Evolutionary conservation across 2,888 invertebrate species (phyloP).

Genomic region (Chironomus tentans): DNA sequence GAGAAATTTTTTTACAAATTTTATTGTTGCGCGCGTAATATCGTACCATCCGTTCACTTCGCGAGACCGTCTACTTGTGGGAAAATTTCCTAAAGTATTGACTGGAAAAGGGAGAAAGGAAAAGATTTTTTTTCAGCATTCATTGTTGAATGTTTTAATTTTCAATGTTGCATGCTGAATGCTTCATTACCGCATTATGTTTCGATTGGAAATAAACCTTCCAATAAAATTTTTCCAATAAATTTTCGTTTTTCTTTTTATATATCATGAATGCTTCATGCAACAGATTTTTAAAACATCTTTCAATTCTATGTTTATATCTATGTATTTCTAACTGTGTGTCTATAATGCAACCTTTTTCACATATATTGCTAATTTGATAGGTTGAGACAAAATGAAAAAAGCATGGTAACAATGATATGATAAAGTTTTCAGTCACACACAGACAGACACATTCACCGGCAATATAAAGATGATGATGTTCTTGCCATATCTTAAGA

Average conservation of each 20-base stretch:
- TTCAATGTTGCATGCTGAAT: background rate
- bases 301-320: background rate
- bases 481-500: background rate
- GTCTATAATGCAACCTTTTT: background rate
- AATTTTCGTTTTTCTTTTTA: background rate
- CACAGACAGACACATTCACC: background rate
- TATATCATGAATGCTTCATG: background rate
- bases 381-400: background rate
- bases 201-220: background rate
- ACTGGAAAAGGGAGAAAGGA: conserved; percentile 9
- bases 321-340: background rate
- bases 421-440: background rate
- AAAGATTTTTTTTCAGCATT: background rate
- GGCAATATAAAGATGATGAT: background rate
- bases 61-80: conserved; percentile 10
- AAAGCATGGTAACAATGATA: background rate
- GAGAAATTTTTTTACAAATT: background rate
- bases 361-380: background rate
- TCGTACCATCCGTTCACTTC: conserved; percentile 11
- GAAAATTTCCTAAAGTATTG: background rate
- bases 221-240: background rate
- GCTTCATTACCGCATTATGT: background rate
- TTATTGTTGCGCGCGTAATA: background rate
- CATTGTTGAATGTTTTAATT: conserved; percentile 3
- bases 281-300: background rate